These are phyloP conservation scores for Dipodomys spectabilis DNA, from an alignment of 2,113 vertebrate genomes.

Conservation along the genomic window DNA sequence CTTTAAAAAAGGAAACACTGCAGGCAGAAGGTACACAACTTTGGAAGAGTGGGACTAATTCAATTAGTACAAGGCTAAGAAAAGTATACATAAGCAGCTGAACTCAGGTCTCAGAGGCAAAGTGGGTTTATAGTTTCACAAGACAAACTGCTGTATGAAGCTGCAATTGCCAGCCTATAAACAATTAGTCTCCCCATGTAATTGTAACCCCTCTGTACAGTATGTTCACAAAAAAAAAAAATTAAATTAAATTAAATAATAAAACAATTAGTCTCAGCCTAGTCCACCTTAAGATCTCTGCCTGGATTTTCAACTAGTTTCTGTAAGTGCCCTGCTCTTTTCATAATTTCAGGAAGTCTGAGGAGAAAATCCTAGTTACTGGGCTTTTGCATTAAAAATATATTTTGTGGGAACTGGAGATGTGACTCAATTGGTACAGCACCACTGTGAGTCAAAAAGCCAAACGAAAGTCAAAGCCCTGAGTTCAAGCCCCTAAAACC, in stretches of 20 bases:
- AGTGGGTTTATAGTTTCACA: constrained; percentile 33
- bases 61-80: constrained; percentile 54
- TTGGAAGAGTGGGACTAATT: constrained; percentile 52
- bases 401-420: neutral
- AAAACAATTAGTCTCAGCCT: neutral
- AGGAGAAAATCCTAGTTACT: neutral
- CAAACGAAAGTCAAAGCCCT: too few species aligned
- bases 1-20: constrained; percentile 41
- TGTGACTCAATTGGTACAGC: too few species aligned
- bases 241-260: too few species aligned
- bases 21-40: constrained; percentile 67
- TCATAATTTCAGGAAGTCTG: neutral
- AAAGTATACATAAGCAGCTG: constrained; percentile 59
- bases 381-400: constrained; percentile 37
- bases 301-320: constrained; percentile 7
- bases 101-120: constrained; percentile 53
- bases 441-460: too few species aligned
- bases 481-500: too few species aligned
- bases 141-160: constrained; percentile 59
- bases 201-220: too few species aligned
- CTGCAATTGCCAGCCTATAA: neutral
- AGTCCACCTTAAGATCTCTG: neutral
- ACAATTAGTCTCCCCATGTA: too few species aligned
- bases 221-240: too few species aligned
- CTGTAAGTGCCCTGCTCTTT: constrained; percentile 1